phyloP scores from a whole-genome alignment of 2,113 vertebrate species.

The Turnix velox region DNA sequence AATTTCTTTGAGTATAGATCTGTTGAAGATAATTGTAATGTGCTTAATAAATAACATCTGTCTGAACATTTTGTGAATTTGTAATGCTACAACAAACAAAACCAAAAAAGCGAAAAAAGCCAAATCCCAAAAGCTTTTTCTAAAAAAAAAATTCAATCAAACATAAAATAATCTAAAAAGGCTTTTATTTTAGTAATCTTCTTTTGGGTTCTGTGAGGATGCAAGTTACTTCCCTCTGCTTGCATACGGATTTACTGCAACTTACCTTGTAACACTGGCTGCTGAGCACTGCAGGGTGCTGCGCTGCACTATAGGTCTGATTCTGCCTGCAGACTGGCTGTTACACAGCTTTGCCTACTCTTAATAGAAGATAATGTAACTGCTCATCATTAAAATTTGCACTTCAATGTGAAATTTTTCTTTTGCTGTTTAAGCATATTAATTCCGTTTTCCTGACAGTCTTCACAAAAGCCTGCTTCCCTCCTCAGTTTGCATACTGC shows the following conservation, averaged over 20 bases:
- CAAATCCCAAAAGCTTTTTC: no score
- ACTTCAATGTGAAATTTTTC: no score
- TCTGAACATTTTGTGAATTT: neutral
- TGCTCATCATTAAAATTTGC: neutral
- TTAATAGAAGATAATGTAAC: neutral
- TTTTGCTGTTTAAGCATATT: neutral
- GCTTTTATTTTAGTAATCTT: neutral
- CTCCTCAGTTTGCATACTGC: neutral
- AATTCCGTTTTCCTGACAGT: neutral
- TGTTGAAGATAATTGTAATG: neutral
- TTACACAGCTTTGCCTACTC: neutral
- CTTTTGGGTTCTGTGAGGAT: neutral
- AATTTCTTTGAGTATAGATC: neutral
- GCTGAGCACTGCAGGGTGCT: neutral
- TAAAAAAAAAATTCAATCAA: neutral
- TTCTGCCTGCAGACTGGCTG: neutral
- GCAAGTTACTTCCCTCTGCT: neutral
- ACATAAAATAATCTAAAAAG: neutral
- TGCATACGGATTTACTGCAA: neutral
- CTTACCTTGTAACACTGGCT: rapidly evolving
- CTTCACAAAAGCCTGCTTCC: neutral
- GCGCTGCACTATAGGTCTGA: rapidly evolving
- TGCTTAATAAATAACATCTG: neutral
- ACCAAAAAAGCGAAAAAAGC: neutral
- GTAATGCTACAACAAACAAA: neutral